Evolutionary conservation across 2,113 vertebrate genomes (phyloP).

Genomic region (Hemibates koningsi): DNA sequence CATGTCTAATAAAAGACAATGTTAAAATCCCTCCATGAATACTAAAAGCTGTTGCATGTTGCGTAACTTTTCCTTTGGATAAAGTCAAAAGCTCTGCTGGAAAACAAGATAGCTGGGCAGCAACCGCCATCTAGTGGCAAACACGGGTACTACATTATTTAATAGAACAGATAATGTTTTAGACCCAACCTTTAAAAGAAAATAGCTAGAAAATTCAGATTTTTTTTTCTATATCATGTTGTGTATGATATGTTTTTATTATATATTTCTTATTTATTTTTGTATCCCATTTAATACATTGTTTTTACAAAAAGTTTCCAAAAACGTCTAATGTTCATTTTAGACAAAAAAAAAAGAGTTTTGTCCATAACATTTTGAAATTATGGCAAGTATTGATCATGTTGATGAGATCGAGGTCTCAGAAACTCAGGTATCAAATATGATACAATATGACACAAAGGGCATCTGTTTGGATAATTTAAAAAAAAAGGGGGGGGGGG

Average conservation of each 20-base stretch:
- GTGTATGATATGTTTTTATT: background rate
- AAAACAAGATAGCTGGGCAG: background rate
- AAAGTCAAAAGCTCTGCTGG: background rate
- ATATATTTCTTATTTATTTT: background rate
- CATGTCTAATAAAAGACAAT: background rate
- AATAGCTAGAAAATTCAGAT: background rate
- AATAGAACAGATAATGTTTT: background rate
- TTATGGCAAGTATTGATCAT: background rate
- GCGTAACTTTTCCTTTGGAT: background rate
- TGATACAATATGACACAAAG: background rate
- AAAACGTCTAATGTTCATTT: too few species aligned
- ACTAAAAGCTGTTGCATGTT: background rate
- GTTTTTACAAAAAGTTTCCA: accelerated
- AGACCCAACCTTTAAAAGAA: background rate
- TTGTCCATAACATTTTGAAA: background rate
- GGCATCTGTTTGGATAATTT: background rate
- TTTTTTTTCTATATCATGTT: background rate
- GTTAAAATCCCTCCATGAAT: background rate
- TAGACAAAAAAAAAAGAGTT: background rate
- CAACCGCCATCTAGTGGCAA: constrained; percentile 38
- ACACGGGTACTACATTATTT: background rate
- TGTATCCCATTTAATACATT: background rate
- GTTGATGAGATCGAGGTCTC: background rate
- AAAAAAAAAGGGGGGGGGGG: accelerated
- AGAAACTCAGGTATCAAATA: background rate